Conservation (phyloP, 2,113 vertebrate genomes). For the Centropus unirufus region DNA sequence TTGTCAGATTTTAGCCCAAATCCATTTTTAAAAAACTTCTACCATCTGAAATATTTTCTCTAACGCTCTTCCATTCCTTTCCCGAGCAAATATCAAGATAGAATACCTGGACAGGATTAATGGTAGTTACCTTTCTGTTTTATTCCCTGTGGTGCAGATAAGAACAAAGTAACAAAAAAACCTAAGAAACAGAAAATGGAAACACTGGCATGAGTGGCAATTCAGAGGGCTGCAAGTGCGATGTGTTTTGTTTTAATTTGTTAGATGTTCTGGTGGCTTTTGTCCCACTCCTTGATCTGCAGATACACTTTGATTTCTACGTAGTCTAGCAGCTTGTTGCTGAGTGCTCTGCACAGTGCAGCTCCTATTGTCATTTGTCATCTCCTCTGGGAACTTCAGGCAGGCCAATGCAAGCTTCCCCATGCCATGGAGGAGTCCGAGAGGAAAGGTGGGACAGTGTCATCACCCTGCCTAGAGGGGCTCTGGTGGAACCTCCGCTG, state of each 20-base stretch:
- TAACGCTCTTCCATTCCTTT: not conserved
- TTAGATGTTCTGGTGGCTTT: not conserved
- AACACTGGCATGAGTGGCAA: not conserved
- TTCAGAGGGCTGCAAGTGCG: not conserved
- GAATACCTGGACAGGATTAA: not conserved
- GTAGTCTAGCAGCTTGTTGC: not conserved
- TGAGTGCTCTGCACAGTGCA: not conserved
- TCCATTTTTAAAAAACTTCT: not conserved
- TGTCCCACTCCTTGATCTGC: not conserved
- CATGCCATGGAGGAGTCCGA: fast-evolving
- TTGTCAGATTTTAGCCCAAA: not conserved
- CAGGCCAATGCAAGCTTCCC: not conserved
- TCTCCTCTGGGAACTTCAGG: not conserved
- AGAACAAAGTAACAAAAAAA: not conserved
- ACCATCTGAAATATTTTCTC: not conserved
- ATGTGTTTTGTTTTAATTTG: not conserved
- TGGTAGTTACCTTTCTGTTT: not conserved
- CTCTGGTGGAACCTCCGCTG: not conserved
- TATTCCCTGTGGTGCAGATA: not conserved
- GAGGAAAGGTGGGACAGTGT: not conserved
- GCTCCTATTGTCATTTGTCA: not conserved
- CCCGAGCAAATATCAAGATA: not conserved
- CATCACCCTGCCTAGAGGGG: not conserved
- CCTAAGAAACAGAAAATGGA: not conserved
- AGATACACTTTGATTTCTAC: not conserved